A percentile compares a stretch with the other conserved stretches of the same genome.
phyloP scores from a whole-genome alignment of 1,140 invertebrate species.

The Zelostemma sp. region DNA sequence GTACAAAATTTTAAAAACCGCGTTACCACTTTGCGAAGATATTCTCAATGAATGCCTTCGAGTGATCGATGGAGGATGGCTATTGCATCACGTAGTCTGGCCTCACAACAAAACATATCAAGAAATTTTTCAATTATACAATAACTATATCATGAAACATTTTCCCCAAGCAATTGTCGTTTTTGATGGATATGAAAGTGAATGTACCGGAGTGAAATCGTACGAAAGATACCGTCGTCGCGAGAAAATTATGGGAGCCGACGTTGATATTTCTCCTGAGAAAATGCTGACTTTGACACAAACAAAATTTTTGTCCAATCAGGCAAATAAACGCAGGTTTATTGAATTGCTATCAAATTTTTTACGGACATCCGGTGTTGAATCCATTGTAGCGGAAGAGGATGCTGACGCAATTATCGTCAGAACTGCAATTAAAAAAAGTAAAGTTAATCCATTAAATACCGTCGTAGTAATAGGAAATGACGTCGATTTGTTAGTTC shows the following conservation, averaged over 20 bases:
- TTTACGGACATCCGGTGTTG: not conserved
- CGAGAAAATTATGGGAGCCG: not conserved
- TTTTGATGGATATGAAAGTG: not conserved
- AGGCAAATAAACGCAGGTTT: slow-evolving; percentile 20
- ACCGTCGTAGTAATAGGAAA: slow-evolving; percentile 16
- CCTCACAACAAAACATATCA: not conserved
- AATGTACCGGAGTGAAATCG: not conserved
- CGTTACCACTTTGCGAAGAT: too few relatives aligned
- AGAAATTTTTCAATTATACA: not conserved
- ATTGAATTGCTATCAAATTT: slow-evolving; percentile 1
- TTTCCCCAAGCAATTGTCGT: not conserved
- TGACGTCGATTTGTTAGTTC: slow-evolving; percentile 29
- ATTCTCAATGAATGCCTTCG: too few relatives aligned
- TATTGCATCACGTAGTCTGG: slow-evolving; percentile 3
- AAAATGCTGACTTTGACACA: slow-evolving; percentile 7
- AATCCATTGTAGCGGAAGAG: slow-evolving; percentile 5
- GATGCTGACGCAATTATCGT: slow-evolving; percentile 19
- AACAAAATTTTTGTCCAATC: slow-evolving; percentile 20
- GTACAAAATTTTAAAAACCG: slow-evolving; percentile 8
- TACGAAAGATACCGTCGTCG: not conserved
- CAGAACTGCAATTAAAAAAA: slow-evolving; percentile 10
- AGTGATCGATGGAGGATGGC: slow-evolving; percentile 9
- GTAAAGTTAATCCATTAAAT: not conserved
- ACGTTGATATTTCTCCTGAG: slow-evolving; percentile 2
- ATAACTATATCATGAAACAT: not conserved